These are phyloP conservation scores for Diaperis boleti DNA, from an alignment of 2,888 invertebrate species.

Conservation along the genomic window DNA sequence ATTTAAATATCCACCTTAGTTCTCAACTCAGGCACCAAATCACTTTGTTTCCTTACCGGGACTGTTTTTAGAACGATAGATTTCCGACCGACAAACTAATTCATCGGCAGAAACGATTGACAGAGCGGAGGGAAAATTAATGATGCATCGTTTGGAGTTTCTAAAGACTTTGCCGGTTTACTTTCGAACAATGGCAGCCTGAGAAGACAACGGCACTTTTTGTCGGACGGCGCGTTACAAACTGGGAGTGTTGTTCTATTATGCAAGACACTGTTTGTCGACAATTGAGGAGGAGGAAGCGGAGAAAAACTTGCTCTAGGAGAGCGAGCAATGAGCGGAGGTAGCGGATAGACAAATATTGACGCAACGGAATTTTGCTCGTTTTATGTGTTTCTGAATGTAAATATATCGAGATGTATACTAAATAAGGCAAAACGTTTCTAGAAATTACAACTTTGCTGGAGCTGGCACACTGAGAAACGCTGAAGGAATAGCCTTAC, in stretches of 20 bases:
- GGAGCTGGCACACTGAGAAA: no score
- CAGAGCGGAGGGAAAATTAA: slow-evolving; percentile 48
- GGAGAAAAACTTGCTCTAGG: background rate
- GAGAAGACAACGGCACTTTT: slow-evolving; percentile 47
- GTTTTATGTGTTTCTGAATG: no score
- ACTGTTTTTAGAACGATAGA: slow-evolving; percentile 20
- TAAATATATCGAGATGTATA: no score
- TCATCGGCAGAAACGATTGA: slow-evolving; percentile 47
- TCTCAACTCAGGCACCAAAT: no score
- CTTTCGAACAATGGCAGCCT: slow-evolving; percentile 41
- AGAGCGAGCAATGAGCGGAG: no score
- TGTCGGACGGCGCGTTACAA: slow-evolving; percentile 41
- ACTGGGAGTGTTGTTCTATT: slow-evolving; percentile 46
- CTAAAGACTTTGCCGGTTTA: slow-evolving; percentile 45
- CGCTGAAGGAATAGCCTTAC: no score
- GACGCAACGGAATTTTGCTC: no score
- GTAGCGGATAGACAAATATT: no score
- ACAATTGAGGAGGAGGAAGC: slow-evolving; percentile 10
- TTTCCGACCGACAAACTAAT: slow-evolving; percentile 45
- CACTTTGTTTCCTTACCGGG: slow-evolving; percentile 2
- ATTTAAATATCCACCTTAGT: no score
- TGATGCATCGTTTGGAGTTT: slow-evolving; percentile 49
- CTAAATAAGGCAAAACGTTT: no score
- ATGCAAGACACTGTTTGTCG: slow-evolving; percentile 32
- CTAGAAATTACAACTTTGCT: no score